Conservation (phyloP, 2,888 invertebrate species). For the Caenorhabditis angaria region DNA sequence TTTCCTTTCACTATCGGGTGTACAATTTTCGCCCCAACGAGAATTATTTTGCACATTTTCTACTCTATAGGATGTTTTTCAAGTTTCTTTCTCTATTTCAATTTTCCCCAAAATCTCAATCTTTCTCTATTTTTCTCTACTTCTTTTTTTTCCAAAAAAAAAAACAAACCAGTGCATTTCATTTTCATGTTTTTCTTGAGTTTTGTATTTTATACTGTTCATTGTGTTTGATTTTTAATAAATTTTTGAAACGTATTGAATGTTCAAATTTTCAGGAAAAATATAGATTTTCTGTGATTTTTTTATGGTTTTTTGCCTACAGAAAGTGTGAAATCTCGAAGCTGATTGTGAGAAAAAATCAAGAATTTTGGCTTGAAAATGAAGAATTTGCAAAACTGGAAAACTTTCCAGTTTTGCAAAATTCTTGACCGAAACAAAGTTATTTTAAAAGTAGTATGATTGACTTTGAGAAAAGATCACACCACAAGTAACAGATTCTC, state of each 20-base stretch:
- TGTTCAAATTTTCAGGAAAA: background rate
- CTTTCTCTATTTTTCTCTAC: constrained; percentile 19
- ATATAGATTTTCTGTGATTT: constrained; percentile 9
- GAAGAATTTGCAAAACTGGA: too few species aligned
- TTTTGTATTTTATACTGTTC: background rate
- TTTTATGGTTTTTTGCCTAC: background rate
- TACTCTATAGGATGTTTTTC: background rate
- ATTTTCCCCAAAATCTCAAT: background rate
- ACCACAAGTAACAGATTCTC: too few species aligned
- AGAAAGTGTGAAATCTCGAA: background rate
- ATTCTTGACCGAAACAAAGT: too few species aligned
- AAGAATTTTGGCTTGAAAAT: too few species aligned
- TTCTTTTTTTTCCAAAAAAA: constrained; percentile 1
- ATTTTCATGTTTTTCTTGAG: background rate
- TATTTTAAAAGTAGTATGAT: too few species aligned
- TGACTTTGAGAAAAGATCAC: too few species aligned
- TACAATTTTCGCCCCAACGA: constrained; percentile 29
- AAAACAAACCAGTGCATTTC: background rate
- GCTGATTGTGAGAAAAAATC: too few species aligned
- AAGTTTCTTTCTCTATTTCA: background rate
- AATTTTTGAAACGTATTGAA: background rate
- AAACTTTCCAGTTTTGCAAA: too few species aligned
- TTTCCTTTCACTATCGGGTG: constrained; percentile 9
- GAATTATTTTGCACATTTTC: constrained; percentile 10
- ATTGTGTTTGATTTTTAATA: background rate